Evolutionary conservation across 2,797 vertebrate genomes (phyloP), one percentile per base, ranked within the genome.

Genomic region (Urophycis tenuis): DNA sequence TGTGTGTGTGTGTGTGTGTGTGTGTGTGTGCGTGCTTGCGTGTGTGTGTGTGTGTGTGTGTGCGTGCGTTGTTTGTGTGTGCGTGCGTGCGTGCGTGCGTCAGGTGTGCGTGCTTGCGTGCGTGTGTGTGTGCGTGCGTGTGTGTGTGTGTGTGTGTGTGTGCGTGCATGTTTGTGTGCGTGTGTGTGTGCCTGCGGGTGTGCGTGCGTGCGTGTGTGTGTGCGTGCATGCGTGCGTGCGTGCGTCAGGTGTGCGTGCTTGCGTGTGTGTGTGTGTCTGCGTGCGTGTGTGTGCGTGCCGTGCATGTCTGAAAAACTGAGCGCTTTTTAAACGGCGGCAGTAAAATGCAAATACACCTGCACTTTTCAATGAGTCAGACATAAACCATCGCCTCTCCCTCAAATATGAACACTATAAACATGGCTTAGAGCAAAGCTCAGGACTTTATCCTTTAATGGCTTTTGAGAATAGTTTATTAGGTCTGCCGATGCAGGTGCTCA

Each of bases 361-460:
- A 73, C 78, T 81, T 82, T 33, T 86, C 85, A 86, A 88, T 81
- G 81, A 83, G 22, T 49, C 72, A 73, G 75, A 81, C 78, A 39
- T 82, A 87, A 60, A n/a, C 83, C 70, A 34, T 60, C 76, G 67
- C 73, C 5, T 84, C 76, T 78, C 53, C 39, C 74, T 75, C 74
- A 71, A 77, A 79, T 78, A 81, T 87, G 87, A 83, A 82, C 41
- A 82, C 83, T 78, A 82, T 85, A 85, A 85, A 87, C 82, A 88
- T 81, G 80, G 85, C 79, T 78, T 73, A 74, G 78, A 82, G 81
- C 30, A 9, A 25, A 60, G 22, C 53, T 4, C 15, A 76, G 77
- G 82, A 87, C 86, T 81, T 78, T 80, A 73, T 81, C 45, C 74
- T 80, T 83, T 84, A 84, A 87, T 81, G 79, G 79, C 84, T 75